Evolutionary conservation across 37 sponge, comb jelly and placozoan species (phyloP), one percentile per base, ranked within the genome.

Genomic region (Amphimedon queenslandica): DNA sequence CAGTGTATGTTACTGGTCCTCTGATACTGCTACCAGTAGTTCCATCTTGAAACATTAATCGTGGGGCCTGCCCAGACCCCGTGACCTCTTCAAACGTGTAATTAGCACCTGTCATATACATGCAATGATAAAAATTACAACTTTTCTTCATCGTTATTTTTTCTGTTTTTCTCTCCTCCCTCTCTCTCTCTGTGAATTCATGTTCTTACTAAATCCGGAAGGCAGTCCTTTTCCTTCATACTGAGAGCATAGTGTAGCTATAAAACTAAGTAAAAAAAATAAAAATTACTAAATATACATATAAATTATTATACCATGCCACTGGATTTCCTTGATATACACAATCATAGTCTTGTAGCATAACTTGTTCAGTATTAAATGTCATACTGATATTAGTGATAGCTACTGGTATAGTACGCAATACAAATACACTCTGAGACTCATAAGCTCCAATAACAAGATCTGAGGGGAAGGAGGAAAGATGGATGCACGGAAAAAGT

Each of bases 391-490:
- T 47, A 47, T 47, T 47, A 47, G 13, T 13, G 13, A 13, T 47
- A 47, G 53, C 53, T 13, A 47, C 53, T 47, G 53, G 53, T 47
- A 47, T 47, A 18, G 53, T 18, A 58, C 76, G 35, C 66, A 76
- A 40, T 34, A 64, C 66, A 76, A 76, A 63, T 16, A 76, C 76
- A 47, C 38, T 37, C 2, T 64, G 65, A 40, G 58, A 24, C 6
- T 64, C 76, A 64, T 37, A 43, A 5, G 76, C 76, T 35, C 76
- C 66, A 41, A 76, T 64, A 3, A 76, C 76, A 3, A 76, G 37
- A 64, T 76, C 76, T 76, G 40, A 1, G 21, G 27, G 24, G 1
- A 58, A 58, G 25, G 23, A 24, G 23, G n/a, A n/a, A 2, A 69
- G 8, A 60, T 6, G 5, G 5, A 25, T n/a, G 27, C 5, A n/a